Percentiles rank a stretch among this genome's conserved stretches.
phyloP scores from a whole-genome alignment of 2,888 invertebrate genomes.

The Sminthurinus aureus region DNA sequence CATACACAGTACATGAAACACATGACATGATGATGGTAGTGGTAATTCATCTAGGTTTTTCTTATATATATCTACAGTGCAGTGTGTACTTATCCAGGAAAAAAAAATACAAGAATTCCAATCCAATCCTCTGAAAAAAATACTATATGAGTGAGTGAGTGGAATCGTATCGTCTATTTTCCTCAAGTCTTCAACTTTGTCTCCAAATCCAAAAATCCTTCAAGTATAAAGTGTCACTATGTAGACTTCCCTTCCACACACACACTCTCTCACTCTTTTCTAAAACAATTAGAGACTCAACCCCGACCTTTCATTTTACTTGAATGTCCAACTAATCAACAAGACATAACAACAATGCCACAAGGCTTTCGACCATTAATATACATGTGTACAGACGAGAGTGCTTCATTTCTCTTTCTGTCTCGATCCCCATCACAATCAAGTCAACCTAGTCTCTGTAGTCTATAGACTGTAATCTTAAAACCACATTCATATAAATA shows the following conservation, averaged over 20 bases:
- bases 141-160: not conserved
- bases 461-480: not conserved
- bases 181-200: slow-evolving; percentile 3
- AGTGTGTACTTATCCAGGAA: not conserved
- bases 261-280: not conserved
- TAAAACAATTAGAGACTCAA: not conserved
- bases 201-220: not conserved
- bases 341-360: slow-evolving; percentile 3
- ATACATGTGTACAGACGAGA: too few relatives aligned
- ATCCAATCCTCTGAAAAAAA: not conserved
- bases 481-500: not conserved
- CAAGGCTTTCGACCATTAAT: not conserved
- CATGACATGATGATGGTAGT: slow-evolving; percentile 35
- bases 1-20: too few relatives aligned
- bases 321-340: slow-evolving; percentile 30
- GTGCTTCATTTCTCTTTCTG: not conserved
- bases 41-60: slow-evolving; percentile 40
- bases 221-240: not conserved
- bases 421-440: too few relatives aligned
- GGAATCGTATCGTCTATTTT: slow-evolving; percentile 18
- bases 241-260: not conserved
- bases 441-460: not conserved
- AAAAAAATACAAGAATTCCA: slow-evolving; percentile 20
- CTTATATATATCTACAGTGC: slow-evolving; percentile 16
- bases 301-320: not conserved